A percentile compares a stretch with the other conserved stretches of the same genome.
Evolutionary conservation across 2,797 vertebrate species (phyloP).

Genomic region (Enteromius afrohamiltoni): DNA sequence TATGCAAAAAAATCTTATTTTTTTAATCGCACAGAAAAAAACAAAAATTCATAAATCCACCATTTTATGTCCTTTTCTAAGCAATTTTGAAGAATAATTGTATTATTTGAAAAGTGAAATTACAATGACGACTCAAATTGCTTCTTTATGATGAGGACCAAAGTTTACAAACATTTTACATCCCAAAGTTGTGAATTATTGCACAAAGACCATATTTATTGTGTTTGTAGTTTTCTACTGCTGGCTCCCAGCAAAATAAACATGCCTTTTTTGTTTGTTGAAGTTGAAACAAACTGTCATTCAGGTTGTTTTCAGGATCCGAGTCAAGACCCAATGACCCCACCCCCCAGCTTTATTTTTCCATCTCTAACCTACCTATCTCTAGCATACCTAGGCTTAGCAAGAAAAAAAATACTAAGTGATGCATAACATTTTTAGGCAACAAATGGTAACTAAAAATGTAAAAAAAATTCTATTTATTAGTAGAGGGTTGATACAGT

Average conservation of each 20-base stretch:
- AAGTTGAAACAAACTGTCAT: conserved; percentile 11
- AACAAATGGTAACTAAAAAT: background rate
- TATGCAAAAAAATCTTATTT: too few species aligned
- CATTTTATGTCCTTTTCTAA: background rate
- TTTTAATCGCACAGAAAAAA: background rate
- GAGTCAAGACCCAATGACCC: background rate
- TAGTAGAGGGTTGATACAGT: background rate
- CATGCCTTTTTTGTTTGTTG: conserved; percentile 27
- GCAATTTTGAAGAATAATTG: background rate
- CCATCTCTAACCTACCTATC: too few species aligned
- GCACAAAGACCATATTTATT: conserved; percentile 28
- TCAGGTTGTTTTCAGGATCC: background rate
- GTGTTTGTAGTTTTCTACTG: conserved; percentile 9
- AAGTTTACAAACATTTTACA: conserved; percentile 24
- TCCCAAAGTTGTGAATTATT: conserved; percentile 7
- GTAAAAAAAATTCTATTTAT: background rate
- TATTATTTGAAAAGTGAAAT: background rate
- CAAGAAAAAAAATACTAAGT: background rate
- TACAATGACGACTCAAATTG: background rate
- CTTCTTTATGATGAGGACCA: background rate
- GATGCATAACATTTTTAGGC: background rate
- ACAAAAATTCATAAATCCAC: background rate
- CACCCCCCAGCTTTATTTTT: background rate
- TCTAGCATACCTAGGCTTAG: background rate
- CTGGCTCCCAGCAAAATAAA: conserved; percentile 30